phyloP scores from a whole-genome alignment of 1,140 invertebrate genomes.

The Tetragonula clypearis region DNA sequence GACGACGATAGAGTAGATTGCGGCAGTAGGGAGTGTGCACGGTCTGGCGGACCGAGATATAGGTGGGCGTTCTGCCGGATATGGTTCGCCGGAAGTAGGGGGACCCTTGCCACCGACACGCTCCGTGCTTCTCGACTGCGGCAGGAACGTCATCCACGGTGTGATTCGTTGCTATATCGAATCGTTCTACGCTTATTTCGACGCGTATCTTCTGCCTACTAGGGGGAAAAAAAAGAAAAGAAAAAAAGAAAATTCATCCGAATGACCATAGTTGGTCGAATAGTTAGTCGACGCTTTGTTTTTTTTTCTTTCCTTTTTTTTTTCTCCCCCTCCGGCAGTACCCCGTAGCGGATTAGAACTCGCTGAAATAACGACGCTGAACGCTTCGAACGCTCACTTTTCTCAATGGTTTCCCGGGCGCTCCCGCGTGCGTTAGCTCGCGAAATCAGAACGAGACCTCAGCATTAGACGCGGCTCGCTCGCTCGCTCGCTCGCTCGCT shows the following conservation, averaged over 20 bases:
- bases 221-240: not conserved
- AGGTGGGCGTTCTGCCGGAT: slow-evolving; percentile 81
- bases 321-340: not conserved
- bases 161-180: slow-evolving; percentile 62
- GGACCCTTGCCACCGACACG: slow-evolving; percentile 80
- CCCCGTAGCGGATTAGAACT: not conserved
- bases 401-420: slow-evolving; percentile 3
- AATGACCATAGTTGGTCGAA: not conserved
- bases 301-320: no score
- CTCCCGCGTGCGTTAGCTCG: not conserved
- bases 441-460: slow-evolving; percentile 23
- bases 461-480: not conserved
- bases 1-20: slow-evolving; percentile 71
- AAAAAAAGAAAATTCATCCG: slow-evolving; percentile 23
- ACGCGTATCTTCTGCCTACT: slow-evolving; percentile 6
- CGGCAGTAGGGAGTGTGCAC: slow-evolving; percentile 70
- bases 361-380: not conserved
- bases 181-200: slow-evolving; percentile 41
- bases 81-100: slow-evolving; percentile 81
- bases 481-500: not conserved
- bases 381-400: no score
- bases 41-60: slow-evolving; percentile 75
- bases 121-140: slow-evolving; percentile 75
- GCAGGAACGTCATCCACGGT: slow-evolving; percentile 61
- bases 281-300: no score